phyloP scores from a whole-genome alignment of 1,140 invertebrate genomes.

The Neodiprion fabricii region DNA sequence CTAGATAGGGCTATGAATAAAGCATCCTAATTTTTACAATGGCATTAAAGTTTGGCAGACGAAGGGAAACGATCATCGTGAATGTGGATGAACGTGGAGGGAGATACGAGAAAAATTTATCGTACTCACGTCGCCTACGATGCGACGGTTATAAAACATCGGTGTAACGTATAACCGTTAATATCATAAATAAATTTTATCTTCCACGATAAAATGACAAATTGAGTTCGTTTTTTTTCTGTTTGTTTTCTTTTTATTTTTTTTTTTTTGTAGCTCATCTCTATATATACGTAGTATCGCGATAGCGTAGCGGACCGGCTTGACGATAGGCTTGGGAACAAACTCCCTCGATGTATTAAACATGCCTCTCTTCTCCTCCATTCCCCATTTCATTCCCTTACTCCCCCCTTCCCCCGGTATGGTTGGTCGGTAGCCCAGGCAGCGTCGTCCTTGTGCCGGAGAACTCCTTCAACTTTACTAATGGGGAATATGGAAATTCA shows the following conservation, averaged over 20 bases:
- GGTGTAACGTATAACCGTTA: conserved; percentile 28
- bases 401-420: neutral
- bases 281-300: neutral
- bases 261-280: no score
- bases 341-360: conserved; percentile 4
- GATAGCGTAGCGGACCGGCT: neutral
- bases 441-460: neutral
- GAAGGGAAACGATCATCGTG: no score
- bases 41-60: no score
- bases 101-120: no score
- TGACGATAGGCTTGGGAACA: conserved; percentile 5
- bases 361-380: neutral
- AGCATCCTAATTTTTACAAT: no score
- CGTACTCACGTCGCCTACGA: no score
- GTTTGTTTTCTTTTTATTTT: no score
- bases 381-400: neutral
- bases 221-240: conserved; percentile 24
- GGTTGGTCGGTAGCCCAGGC: neutral
- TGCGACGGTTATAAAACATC: conserved; percentile 29
- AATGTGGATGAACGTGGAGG: no score
- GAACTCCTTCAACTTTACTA: conserved; percentile 5
- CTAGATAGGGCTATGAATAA: no score
- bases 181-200: conserved; percentile 38
- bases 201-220: conserved; percentile 37
- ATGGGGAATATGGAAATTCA: conserved; percentile 7